Conservation (phyloP, 37 sponge, comb jelly and placozoan genomes). For the Halisarca cf. caerulea region DNA sequence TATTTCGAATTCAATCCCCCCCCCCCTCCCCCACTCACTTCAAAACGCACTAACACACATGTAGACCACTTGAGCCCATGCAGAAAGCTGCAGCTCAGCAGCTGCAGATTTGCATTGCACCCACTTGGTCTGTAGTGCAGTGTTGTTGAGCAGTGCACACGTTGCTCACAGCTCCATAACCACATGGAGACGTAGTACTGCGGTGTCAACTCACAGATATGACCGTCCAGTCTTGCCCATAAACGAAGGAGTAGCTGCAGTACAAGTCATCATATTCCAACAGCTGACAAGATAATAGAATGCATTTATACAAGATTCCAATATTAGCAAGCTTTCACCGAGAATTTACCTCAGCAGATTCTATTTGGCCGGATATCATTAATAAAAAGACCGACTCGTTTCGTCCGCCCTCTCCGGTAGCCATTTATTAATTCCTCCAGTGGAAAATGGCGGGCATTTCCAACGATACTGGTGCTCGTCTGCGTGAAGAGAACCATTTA, state of each 20-base stretch:
- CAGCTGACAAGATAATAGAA: conserved; percentile 78
- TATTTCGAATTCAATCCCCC: too few species aligned
- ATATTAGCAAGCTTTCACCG: neutral
- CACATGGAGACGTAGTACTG: too few species aligned
- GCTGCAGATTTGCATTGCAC: too few species aligned
- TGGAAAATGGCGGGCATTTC: conserved; percentile 14
- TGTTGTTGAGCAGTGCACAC: too few species aligned
- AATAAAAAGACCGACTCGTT: conserved; percentile 68
- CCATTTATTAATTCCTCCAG: neutral
- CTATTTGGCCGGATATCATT: conserved; percentile 84
- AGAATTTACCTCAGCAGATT: conserved; percentile 74
- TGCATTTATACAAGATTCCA: neutral
- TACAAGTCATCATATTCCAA: conserved; percentile 92
- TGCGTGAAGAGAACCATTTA: neutral
- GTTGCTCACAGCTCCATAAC: too few species aligned
- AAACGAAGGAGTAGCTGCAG: conserved; percentile 89
- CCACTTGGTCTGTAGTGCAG: too few species aligned
- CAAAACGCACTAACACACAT: too few species aligned
- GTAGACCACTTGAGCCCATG: too few species aligned
- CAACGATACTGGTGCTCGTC: too few species aligned
- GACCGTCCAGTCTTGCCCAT: conserved; percentile 94
- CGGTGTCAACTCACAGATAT: conserved; percentile 87
- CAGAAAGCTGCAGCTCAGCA: too few species aligned
- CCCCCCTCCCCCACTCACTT: too few species aligned
- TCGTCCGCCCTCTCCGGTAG: neutral